Conservation (phyloP, 2,113 vertebrate genomes). For the Hydrochoerus hydrochaeris region DNA sequence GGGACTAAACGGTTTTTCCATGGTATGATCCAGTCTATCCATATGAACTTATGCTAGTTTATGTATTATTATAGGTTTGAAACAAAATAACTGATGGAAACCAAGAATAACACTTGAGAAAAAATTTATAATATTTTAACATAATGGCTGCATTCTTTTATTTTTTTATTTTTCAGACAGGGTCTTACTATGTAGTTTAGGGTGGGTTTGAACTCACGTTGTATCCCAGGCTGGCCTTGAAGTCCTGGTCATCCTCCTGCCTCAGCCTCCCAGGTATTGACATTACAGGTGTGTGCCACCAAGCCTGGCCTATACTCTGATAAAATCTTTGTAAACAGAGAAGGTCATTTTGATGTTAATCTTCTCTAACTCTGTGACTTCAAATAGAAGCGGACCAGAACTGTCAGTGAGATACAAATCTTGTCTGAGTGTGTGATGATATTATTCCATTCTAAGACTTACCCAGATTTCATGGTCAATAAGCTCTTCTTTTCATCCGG, state of each 20-base stretch:
- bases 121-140: neutral
- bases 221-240: neutral
- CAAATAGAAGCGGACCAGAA: neutral
- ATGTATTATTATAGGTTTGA: neutral
- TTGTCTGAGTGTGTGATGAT: neutral
- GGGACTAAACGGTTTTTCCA: neutral
- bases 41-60: neutral
- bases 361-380: neutral
- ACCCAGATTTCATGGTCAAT: neutral
- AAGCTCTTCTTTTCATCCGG: slow-evolving; percentile 26
- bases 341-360: neutral
- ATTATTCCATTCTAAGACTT: neutral
- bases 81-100: neutral
- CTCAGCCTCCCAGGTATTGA: neutral
- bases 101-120: neutral
- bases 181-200: neutral
- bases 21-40: neutral
- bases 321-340: neutral
- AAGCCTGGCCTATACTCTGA: neutral
- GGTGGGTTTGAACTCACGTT: neutral
- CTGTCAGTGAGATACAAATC: neutral
- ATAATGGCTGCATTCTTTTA: neutral
- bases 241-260: neutral
- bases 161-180: neutral
- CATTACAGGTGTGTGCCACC: neutral